These are phyloP conservation scores for Progne subis DNA, from an alignment of 2,113 vertebrate genomes.

Conservation along the genomic window DNA sequence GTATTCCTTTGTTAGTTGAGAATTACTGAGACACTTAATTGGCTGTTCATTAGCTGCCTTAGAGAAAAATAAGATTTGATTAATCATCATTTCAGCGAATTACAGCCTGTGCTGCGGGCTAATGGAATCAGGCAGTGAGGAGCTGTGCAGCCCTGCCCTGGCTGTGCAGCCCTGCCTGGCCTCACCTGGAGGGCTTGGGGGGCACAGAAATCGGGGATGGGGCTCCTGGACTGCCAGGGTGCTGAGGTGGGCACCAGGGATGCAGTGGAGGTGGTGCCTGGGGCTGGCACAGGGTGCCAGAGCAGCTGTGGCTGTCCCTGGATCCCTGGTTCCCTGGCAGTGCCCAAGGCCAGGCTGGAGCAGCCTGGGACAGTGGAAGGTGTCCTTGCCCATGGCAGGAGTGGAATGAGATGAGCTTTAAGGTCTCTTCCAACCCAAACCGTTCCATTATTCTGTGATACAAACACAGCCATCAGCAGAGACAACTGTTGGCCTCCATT, in stretches of 20 bases:
- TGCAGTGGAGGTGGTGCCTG: not conserved
- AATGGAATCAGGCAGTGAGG: not conserved
- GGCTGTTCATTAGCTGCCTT: conserved; percentile 23
- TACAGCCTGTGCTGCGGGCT: not conserved
- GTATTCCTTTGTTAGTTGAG: conserved; percentile 1
- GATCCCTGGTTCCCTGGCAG: not conserved
- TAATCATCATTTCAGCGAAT: conserved; percentile 40
- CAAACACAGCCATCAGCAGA: not conserved
- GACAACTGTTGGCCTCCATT: not conserved
- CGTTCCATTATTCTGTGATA: not conserved
- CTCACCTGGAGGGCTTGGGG: not conserved
- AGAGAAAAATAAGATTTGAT: conserved; percentile 30
- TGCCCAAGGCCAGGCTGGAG: not conserved
- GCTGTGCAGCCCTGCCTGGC: not conserved
- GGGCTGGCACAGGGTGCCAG: not conserved
- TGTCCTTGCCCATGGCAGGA: not conserved
- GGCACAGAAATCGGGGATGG: not conserved
- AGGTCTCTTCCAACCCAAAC: not conserved
- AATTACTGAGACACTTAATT: not conserved
- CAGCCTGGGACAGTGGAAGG: fast-evolving
- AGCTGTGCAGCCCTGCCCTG: not conserved
- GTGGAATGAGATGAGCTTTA: not conserved
- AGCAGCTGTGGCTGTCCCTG: not conserved
- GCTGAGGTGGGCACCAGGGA: not conserved
- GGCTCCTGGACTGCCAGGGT: fast-evolving